phyloP scores from a whole-genome alignment of 2,888 invertebrate species.

The Orthosia incerta region DNA sequence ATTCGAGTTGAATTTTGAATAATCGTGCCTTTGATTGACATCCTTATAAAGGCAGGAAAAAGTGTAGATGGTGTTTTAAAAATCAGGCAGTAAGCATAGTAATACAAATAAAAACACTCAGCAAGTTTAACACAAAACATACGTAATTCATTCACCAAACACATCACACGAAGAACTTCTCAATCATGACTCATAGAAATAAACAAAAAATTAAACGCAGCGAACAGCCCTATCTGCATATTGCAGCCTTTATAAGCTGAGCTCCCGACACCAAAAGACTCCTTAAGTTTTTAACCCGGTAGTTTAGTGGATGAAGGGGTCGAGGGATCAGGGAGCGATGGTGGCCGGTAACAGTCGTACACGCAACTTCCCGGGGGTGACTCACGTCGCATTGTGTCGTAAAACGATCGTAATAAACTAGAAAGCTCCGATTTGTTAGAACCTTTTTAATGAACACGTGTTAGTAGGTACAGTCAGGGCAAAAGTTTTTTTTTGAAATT shows the following conservation, averaged over 20 bases:
- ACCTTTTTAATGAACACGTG: conserved; percentile 50
- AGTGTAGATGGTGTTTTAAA: too few relatives aligned
- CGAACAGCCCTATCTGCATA: conserved; percentile 70
- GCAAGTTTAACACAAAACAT: background rate
- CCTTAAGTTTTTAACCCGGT: conserved; percentile 68
- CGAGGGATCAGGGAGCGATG: conserved; percentile 72
- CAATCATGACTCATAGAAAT: conserved; percentile 67
- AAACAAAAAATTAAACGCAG: conserved; percentile 58
- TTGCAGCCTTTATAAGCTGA: conserved; percentile 68
- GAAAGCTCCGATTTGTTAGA: conserved; percentile 65
- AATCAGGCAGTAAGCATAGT: too few relatives aligned
- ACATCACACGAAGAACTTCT: conserved; percentile 37
- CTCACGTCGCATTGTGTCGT: conserved; percentile 69
- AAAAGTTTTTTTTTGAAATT: conserved; percentile 1
- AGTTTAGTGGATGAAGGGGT: conserved; percentile 67
- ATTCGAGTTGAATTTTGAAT: too few relatives aligned
- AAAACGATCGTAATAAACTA: conserved; percentile 63
- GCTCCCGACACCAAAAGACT: conserved; percentile 64
- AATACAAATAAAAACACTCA: background rate
- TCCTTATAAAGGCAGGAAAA: too few relatives aligned
- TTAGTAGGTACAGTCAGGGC: conserved; percentile 32
- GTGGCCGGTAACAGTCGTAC: conserved; percentile 71
- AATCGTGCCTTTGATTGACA: too few relatives aligned
- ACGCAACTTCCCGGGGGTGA: conserved; percentile 80
- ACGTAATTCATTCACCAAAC: conserved; percentile 36